Base-by-base conservation (phyloP, 2,888 invertebrate species). In the Drosophila monieri region DNA sequence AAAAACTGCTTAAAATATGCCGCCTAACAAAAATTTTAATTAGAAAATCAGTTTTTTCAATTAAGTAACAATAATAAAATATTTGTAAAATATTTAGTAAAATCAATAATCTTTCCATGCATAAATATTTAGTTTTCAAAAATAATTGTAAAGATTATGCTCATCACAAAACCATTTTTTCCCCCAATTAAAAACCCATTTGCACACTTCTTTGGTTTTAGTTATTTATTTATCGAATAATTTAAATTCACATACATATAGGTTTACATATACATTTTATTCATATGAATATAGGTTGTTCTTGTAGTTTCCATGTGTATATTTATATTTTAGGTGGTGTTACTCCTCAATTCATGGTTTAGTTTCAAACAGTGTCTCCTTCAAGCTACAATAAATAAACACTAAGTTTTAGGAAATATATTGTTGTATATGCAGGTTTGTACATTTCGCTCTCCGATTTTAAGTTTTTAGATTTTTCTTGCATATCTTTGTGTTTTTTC, bases 141-240 rank as follows among this genome's bases (percentile, higher is more conserved):
- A 6, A 25, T 25, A 25, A 6, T 2, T 25, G 6, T 2, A 8
- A 23, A 2, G 21, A 8, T 10, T 1, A 1, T 27, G 25, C 8
- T 27, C 8, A 6, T 8, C 8, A 9, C 10, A 25, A 21, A 35
- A n/a, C n/a, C n/a, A 0, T n/a, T 15, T 15, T 8, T 14, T 1
- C 9, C 39, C 39, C 1, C 39, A 39, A 39, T 8, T 8, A 15
- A 39, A 39, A 15, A 12, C 0, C 39, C 2, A 32, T n/a, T 32
- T n/a, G 8, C 0, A 39, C 8, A 39, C 15, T 9, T 8, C 2
- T 21, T 18, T 61, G 32, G 61, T 52, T 58, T 52, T 39, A 74
- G 49, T 77, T 70, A 76, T 69, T 80, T 79, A 80, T 81, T 80
- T 64, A 76, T 51, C 71, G 74, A 79, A 78, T 79, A 78, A 59